Evolutionary conservation across 1,140 invertebrate genomes (phyloP).

Genomic region (Plodia interpunctella): DNA sequence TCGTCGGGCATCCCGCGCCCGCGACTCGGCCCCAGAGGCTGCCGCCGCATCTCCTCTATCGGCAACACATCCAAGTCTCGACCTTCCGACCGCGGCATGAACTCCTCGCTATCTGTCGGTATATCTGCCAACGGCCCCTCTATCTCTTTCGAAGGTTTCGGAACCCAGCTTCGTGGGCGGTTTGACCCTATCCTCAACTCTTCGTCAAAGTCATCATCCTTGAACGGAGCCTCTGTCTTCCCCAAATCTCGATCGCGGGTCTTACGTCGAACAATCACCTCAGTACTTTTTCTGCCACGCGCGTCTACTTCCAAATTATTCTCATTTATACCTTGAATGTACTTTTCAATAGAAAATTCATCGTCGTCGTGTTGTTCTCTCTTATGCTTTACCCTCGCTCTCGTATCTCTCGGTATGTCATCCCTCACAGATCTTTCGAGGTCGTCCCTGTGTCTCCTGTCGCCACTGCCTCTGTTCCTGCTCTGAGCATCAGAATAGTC

Average conservation of each 20-base stretch:
- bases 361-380: background rate
- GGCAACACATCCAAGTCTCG: background rate
- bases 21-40: background rate
- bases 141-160: background rate
- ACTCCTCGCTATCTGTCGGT: background rate
- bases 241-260: slow-evolving; percentile 19
- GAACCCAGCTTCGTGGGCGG: background rate
- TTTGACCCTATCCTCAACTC: background rate
- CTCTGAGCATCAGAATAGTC: background rate
- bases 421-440: background rate
- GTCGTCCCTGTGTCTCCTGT: background rate
- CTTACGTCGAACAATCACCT: slow-evolving; percentile 32
- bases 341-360: slow-evolving; percentile 18
- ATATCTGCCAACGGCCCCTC: background rate
- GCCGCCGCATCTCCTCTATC: background rate
- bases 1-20: too few species aligned
- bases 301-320: slow-evolving; percentile 17
- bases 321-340: slow-evolving; percentile 19
- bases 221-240: background rate
- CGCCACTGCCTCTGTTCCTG: background rate
- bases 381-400: background rate
- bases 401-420: background rate
- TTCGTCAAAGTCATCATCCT: slow-evolving; percentile 5
- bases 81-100: background rate
- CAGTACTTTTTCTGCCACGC: slow-evolving; percentile 19